Evolutionary conservation across 2,888 invertebrate genomes (phyloP).

Genomic region (Xestia xanthographa): DNA sequence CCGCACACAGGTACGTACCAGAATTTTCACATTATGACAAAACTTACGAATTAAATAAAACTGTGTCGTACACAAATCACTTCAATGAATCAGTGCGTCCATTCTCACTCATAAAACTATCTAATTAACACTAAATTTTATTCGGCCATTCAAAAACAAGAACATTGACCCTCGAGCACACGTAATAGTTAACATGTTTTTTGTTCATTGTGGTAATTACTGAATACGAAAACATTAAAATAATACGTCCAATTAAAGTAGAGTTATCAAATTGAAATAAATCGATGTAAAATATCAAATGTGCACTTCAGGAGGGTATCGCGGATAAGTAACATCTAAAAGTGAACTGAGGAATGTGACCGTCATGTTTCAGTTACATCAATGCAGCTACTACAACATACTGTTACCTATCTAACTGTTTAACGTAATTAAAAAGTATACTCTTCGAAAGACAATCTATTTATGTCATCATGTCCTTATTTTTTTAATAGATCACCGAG

Average conservation of each 20-base stretch:
- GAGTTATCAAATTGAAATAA: constrained; percentile 62
- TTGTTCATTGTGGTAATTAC: constrained; percentile 82
- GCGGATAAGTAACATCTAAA: constrained; percentile 86
- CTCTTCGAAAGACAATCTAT: constrained; percentile 87
- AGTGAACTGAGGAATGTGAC: constrained; percentile 87
- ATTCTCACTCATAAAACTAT: constrained; percentile 51
- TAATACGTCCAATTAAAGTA: constrained; percentile 71
- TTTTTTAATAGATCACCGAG: constrained; percentile 89
- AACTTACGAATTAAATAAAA: constrained; percentile 62
- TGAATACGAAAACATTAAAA: constrained; percentile 77
- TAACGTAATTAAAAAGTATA: constrained; percentile 78
- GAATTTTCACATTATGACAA: constrained; percentile 63
- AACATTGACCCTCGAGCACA: constrained; percentile 86
- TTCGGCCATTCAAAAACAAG: constrained; percentile 79
- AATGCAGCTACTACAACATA: constrained; percentile 79
- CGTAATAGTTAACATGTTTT: constrained; percentile 90
- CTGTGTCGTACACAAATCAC: constrained; percentile 37
- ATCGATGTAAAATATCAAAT: constrained; percentile 64
- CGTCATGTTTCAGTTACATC: constrained; percentile 90
- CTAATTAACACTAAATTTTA: constrained; percentile 61
- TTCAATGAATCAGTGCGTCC: constrained; percentile 39
- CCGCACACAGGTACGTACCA: constrained; percentile 87
- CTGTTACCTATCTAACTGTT: constrained; percentile 80
- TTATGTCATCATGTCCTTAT: constrained; percentile 90
- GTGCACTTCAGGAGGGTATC: constrained; percentile 68